Evolutionary conservation across 2,113 vertebrate species (phyloP), one percentile per base, ranked within the genome.

Genomic region (Xiphias gladius): DNA sequence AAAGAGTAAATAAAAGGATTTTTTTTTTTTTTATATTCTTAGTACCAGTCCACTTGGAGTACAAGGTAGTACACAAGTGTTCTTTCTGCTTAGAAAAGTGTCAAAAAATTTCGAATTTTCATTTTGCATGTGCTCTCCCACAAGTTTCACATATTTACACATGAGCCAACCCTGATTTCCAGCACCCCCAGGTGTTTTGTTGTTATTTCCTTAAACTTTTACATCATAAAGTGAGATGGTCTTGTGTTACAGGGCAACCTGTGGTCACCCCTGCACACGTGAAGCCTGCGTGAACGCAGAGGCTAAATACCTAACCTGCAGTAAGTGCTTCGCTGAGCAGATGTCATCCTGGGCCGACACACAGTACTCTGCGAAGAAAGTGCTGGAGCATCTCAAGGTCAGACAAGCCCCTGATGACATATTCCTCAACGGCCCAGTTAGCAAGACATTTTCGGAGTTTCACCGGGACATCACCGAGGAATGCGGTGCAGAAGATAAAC

Each of bases 391-490:
- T 63, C 66, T 90, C 54, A 76, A 52, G 30, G 41, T 48, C 41
- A 63, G 57, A 72, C 65, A 54, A 37, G 66, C 13, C 61, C 7
- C 46, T 0, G 24, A 5, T 7, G 54, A 84, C n/a, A 41, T 77
- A 39, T 59, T 71, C 10, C 77, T 89, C 1, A 16, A 63, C 7
- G 58, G 85, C 20, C 65, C 39, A 0, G 48, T 83, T 41, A 92
- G 85, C 77, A 52, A 52, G 13, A 92, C 75, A 20, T 92, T 92
- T 67, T 0, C 86, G n/a, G 55, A 66, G 58, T 92, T 93, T 65
- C 87, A 84, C 50, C 70, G 19, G 1, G 58, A 93, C 78, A 73
- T 94, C 61, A 89, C 69, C 0, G 89, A 91, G 41, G 91, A 93
- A 73, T 91, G 79, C 7, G 73, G 87, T 2, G 16, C 57, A 3